phyloP scores from a whole-genome alignment of 2,113 vertebrate genomes.

The Engystomops pustulosus region DNA sequence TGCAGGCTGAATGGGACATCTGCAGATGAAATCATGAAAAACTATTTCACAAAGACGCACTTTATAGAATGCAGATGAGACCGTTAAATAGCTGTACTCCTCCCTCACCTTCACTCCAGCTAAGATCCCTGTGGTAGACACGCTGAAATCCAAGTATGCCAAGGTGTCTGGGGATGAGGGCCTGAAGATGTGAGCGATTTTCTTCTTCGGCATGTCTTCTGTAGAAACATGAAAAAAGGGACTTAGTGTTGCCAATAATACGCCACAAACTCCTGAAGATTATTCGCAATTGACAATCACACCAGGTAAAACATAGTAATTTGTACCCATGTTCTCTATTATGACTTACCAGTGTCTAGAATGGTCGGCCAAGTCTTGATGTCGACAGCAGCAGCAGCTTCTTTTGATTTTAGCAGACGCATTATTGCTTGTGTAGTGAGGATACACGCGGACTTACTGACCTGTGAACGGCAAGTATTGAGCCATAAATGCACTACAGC shows the following conservation, averaged over 20 bases:
- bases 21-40: constrained; percentile 63
- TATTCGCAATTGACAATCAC: too few species aligned
- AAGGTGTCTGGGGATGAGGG: constrained; percentile 88
- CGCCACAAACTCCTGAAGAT: too few species aligned
- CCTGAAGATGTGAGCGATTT: constrained; percentile 83
- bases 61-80: too few species aligned
- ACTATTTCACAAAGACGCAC: too few species aligned
- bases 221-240: constrained; percentile 14
- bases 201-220: constrained; percentile 96
- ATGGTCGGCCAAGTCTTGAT: constrained; percentile 92
- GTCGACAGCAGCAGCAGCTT: constrained; percentile 89
- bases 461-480: constrained; percentile 75
- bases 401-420: constrained; percentile 94
- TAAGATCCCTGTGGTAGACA: constrained; percentile 94
- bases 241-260: too few species aligned
- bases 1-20: constrained; percentile 96
- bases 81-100: too few species aligned
- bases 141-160: constrained; percentile 96
- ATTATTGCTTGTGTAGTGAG: constrained; percentile 93
- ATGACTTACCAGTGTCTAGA: constrained; percentile 86
- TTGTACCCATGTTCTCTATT: too few species aligned
- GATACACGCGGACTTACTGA: constrained; percentile 94
- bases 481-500: too few species aligned
- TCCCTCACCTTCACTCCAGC: constrained; percentile 98
- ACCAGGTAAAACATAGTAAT: too few species aligned